A percentile compares a stretch with the other conserved stretches of the same genome.
Conservation (phyloP, 2,797 vertebrate genomes). For the Muraenolepis orangiensis region DNA sequence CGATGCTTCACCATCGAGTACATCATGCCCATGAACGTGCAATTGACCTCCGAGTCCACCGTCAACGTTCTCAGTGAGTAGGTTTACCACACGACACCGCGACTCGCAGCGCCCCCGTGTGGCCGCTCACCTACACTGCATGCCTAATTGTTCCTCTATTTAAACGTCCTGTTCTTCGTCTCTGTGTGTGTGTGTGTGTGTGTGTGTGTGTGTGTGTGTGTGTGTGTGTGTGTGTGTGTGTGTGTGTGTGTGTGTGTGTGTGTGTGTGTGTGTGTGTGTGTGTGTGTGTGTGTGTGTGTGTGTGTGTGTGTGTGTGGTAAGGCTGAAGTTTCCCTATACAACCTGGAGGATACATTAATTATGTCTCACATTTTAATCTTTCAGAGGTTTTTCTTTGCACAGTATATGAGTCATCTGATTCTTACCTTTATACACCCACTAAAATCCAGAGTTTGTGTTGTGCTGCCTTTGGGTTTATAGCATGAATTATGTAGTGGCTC, state of each 20-base stretch:
- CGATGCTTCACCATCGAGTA: constrained; percentile 92
- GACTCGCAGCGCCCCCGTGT: neutral
- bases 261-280: too few relatives aligned
- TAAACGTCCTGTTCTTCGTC: neutral
- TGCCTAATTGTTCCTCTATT: neutral
- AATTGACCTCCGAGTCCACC: constrained; percentile 89
- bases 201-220: too few relatives aligned
- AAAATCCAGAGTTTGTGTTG: too few relatives aligned
- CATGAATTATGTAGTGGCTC: too few relatives aligned
- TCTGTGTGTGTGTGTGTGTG: too few relatives aligned
- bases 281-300: too few relatives aligned
- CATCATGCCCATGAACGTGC: constrained; percentile 89
- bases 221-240: too few relatives aligned
- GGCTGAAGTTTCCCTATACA: neutral
- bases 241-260: too few relatives aligned
- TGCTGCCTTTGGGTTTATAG: too few relatives aligned
- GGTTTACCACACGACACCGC: neutral
- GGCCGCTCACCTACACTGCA: neutral
- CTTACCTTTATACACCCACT: too few relatives aligned
- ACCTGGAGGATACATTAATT: neutral
- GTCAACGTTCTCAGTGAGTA: constrained; percentile 88
- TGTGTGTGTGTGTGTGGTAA: too few relatives aligned
- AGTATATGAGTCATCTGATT: neutral
- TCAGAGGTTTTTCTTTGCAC: neutral
- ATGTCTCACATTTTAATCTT: neutral